These are phyloP conservation scores for Drosophila kuntzei DNA, from an alignment of 2,888 invertebrate genomes.

Conservation along the genomic window DNA sequence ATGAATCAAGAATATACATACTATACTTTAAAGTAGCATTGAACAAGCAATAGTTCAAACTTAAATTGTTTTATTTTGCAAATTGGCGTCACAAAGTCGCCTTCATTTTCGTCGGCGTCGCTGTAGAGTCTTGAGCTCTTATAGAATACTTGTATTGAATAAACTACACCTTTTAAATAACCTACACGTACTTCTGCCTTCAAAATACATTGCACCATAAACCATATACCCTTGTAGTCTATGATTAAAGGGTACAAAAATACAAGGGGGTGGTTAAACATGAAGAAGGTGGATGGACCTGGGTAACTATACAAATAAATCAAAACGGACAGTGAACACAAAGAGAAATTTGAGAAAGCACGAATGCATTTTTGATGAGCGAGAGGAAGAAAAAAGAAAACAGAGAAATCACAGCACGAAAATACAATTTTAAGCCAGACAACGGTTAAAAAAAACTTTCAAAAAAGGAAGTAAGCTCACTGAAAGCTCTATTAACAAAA, in stretches of 20 bases:
- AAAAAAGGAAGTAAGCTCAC: neutral
- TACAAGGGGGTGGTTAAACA: no score
- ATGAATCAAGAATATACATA: no score
- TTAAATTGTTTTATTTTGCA: no score
- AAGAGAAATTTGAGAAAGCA: conserved; percentile 21
- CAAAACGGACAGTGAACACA: conserved; percentile 10
- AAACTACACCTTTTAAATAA: no score
- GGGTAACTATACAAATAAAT: conserved; percentile 15
- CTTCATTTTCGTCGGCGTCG: no score
- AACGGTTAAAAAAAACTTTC: neutral
- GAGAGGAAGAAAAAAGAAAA: neutral
- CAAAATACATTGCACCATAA: no score
- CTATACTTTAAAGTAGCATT: no score
- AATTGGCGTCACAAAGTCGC: no score
- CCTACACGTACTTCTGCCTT: no score
- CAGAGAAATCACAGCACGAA: neutral
- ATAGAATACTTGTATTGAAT: no score
- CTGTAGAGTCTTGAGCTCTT: no score
- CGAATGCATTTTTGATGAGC: conserved; percentile 44
- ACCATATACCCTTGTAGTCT: neutral
- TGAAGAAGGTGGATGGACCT: neutral
- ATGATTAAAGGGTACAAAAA: neutral
- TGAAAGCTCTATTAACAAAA: neutral
- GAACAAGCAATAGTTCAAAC: no score
- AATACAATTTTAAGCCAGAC: neutral